Percentiles rank a stretch among this genome's conserved stretches.
These are phyloP conservation scores for Brachyalestes nurse DNA, from an alignment of 2,797 vertebrate species.

Conservation along the genomic window DNA sequence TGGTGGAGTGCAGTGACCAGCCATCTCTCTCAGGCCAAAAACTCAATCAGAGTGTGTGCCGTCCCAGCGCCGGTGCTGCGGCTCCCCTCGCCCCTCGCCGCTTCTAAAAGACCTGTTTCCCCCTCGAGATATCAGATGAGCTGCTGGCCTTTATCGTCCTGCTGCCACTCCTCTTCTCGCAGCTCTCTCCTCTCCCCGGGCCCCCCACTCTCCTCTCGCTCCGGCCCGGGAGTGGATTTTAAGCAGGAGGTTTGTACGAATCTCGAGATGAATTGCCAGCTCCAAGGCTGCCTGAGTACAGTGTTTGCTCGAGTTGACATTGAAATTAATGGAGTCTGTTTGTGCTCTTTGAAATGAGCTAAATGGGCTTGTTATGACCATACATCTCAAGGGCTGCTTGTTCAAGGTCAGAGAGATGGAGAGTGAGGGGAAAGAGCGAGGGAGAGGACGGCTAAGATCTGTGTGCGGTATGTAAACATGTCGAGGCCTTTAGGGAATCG, in stretches of 20 bases:
- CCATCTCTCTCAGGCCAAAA: conserved; percentile 39
- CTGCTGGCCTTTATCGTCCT: conserved; percentile 26
- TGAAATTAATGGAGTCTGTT: conserved; percentile 4
- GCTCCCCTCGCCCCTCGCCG: conserved; percentile 2
- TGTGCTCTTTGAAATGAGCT: background rate
- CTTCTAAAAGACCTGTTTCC: conserved; percentile 18
- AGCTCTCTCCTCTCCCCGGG: background rate
- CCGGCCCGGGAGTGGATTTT: background rate
- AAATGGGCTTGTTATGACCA: background rate
- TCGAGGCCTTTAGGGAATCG: background rate
- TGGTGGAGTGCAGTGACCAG: conserved; percentile 20
- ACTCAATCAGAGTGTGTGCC: conserved; percentile 44
- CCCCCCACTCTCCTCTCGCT: background rate
- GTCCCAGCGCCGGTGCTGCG: background rate
- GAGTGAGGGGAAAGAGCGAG: background rate
- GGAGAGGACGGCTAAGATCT: background rate
- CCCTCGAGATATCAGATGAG: conserved; percentile 41
- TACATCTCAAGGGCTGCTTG: background rate
- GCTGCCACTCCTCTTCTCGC: background rate
- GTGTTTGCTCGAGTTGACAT: background rate
- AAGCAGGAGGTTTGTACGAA: background rate
- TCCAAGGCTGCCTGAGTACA: background rate
- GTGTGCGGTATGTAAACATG: background rate
- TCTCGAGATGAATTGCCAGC: background rate
- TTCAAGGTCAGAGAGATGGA: background rate